Percentiles rank a stretch among this genome's conserved stretches.
These are phyloP conservation scores for Oscheius onirici DNA, from an alignment of 2,888 invertebrate species.

Conservation along the genomic window DNA sequence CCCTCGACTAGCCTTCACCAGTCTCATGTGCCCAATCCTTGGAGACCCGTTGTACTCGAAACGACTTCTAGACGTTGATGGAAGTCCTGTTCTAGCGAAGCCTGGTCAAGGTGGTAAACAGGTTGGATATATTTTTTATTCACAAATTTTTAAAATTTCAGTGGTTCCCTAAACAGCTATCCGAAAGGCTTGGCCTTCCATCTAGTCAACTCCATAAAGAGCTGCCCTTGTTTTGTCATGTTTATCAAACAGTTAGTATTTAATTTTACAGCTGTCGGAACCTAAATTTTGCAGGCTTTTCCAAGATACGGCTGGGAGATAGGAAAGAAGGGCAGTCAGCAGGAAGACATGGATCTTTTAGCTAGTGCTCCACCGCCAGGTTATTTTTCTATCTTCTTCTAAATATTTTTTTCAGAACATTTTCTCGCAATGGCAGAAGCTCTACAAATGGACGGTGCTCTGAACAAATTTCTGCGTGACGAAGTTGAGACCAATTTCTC, in stretches of 20 bases:
- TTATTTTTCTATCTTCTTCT: conserved; percentile 4
- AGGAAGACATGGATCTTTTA: conserved; percentile 42
- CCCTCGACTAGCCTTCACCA: conserved; percentile 53
- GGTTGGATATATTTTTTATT: too few relatives aligned
- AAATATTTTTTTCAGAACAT: conserved; percentile 42
- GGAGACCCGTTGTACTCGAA: conserved; percentile 57
- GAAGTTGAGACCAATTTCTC: not conserved
- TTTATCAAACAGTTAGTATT: conserved; percentile 46
- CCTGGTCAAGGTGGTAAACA: conserved; percentile 24
- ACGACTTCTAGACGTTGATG: conserved; percentile 44
- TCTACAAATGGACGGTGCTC: conserved; percentile 39
- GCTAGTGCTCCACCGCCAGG: conserved; percentile 51
- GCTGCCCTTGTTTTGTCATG: conserved; percentile 52
- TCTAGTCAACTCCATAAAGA: conserved; percentile 34
- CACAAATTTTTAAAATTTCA: conserved; percentile 24
- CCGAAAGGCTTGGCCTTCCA: conserved; percentile 29
- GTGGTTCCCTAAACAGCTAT: conserved; percentile 38
- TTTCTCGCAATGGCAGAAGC: conserved; percentile 53
- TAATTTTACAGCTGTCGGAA: not conserved
- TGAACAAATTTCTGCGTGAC: conserved; percentile 1
- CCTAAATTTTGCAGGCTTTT: conserved; percentile 28
- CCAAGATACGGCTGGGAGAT: conserved; percentile 39
- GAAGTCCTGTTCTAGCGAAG: conserved; percentile 28
- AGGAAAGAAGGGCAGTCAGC: conserved; percentile 25
- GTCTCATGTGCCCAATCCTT: conserved; percentile 47